These are phyloP conservation scores for Cynocephalus volans DNA, from an alignment of 2,113 vertebrate genomes.

Conservation along the genomic window DNA sequence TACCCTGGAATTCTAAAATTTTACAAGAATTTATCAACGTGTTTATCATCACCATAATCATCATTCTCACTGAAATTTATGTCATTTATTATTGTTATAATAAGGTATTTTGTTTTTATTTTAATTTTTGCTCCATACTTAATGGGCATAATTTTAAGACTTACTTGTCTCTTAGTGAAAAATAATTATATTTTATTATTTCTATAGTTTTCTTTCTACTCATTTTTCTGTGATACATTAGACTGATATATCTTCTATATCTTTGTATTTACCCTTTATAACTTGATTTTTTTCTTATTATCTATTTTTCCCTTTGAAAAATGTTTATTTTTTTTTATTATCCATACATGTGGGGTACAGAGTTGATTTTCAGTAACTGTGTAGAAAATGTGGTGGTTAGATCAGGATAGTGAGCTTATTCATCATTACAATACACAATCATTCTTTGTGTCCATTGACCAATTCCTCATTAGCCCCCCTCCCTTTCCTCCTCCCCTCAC, in stretches of 20 bases:
- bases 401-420: no score
- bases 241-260: background rate
- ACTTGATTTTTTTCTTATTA: background rate
- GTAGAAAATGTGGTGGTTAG: no score
- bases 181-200: constrained; percentile 2
- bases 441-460: no score
- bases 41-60: background rate
- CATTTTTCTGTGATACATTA: background rate
- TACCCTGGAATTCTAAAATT: background rate
- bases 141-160: background rate
- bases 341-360: no score
- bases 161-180: background rate
- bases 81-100: background rate
- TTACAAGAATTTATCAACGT: background rate
- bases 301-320: background rate
- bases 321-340: no score
- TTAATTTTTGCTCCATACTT: background rate
- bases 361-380: no score
- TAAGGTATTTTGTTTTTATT: background rate
- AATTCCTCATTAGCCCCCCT: no score
- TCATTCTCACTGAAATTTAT: background rate
- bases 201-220: background rate
- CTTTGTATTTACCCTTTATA: background rate
- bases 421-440: no score
- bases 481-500: no score